Evolutionary conservation across 2,113 vertebrate species (phyloP).

Genomic region (Strigops habroptila): DNA sequence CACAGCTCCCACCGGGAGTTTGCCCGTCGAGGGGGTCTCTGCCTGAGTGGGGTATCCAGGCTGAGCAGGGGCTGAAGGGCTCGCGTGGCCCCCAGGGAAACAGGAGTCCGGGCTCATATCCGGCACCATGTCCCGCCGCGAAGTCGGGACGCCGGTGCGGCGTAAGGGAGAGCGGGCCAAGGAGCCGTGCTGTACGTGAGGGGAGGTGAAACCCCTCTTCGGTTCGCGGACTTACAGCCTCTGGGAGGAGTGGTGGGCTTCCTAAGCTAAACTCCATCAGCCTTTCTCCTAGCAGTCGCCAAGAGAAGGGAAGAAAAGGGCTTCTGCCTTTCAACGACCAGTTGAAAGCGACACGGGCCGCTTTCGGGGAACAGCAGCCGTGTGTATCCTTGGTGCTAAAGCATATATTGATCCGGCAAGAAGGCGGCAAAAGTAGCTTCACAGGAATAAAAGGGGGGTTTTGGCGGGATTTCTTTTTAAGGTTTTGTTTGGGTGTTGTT

Average conservation of each 20-base stretch:
- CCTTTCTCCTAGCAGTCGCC: background rate
- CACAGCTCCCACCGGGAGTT: background rate
- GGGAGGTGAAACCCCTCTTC: background rate
- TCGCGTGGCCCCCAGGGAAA: background rate
- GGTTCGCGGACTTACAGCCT: fast-evolving
- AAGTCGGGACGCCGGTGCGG: background rate
- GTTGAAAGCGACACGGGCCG: background rate
- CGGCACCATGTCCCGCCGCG: too few species aligned
- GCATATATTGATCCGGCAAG: background rate
- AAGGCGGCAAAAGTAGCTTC: background rate
- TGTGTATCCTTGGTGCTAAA: background rate
- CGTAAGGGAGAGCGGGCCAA: background rate
- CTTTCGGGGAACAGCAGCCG: fast-evolving
- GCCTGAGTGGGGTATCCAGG: background rate
- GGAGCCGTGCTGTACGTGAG: fast-evolving
- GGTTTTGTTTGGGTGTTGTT: background rate
- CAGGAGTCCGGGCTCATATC: background rate
- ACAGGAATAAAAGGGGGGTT: background rate
- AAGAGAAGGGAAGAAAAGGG: background rate
- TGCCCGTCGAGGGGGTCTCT: background rate
- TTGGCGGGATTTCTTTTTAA: background rate
- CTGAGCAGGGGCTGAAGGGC: background rate
- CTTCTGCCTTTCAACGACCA: background rate
- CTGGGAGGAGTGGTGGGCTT: background rate
- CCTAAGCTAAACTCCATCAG: background rate